Percentiles rank a stretch among this genome's conserved stretches.
These are phyloP conservation scores for Herpailurus yagouaroundi DNA, from an alignment of 2,113 vertebrate genomes.

Conservation along the genomic window DNA sequence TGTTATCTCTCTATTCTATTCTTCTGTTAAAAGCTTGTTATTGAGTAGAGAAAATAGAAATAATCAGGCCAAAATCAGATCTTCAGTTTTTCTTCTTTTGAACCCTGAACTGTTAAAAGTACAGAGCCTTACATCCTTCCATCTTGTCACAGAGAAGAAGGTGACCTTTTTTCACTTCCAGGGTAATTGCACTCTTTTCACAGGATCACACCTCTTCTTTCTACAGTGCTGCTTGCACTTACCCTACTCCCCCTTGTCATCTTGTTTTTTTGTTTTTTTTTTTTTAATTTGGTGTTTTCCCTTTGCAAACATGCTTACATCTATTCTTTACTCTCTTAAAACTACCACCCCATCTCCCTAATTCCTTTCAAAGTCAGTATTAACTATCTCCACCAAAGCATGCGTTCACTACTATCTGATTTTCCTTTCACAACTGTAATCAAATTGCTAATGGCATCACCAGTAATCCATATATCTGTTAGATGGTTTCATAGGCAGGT, in stretches of 20 bases:
- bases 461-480: not conserved
- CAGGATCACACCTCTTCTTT: not conserved
- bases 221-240: not conserved
- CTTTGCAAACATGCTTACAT: not conserved
- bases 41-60: not conserved
- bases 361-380: not conserved
- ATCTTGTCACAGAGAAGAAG: not conserved
- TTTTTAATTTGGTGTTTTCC: not conserved
- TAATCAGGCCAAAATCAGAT: not conserved
- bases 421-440: not conserved
- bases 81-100: constrained; percentile 26
- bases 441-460: not conserved
- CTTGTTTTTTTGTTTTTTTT: not conserved
- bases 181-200: not conserved
- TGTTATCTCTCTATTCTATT: not conserved
- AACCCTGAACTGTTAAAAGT: not conserved
- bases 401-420: not conserved
- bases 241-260: not conserved
- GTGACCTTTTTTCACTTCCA: not conserved
- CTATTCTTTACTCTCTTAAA: constrained; percentile 28
- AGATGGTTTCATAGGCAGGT: not conserved
- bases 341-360: not conserved
- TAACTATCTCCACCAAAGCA: not conserved
- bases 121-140: not conserved
- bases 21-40: not conserved